These are phyloP conservation scores for Fundulus diaphanus DNA, from an alignment of 2,797 vertebrate species.

Conservation along the genomic window DNA sequence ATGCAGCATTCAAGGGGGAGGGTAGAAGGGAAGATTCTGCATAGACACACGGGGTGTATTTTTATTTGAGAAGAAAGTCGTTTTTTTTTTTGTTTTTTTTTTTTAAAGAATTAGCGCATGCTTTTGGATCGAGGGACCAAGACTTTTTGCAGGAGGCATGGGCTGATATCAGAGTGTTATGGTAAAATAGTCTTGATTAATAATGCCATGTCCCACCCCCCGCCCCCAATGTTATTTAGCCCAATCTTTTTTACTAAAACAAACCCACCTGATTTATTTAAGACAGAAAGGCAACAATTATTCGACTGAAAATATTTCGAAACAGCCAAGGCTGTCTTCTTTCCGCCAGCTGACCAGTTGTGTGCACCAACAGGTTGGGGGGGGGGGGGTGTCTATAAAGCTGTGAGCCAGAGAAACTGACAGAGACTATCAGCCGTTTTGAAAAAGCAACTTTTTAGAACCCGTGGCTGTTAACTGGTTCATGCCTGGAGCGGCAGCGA, in stretches of 20 bases:
- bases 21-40: slow-evolving; percentile 70
- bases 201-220: not conserved
- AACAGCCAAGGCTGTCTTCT: not conserved
- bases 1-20: slow-evolving; percentile 73
- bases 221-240: not conserved
- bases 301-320: not conserved
- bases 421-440: not conserved
- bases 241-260: not conserved
- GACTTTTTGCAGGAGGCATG: not conserved
- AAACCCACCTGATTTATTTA: not conserved
- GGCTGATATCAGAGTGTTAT: not conserved
- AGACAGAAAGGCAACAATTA: not conserved
- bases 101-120: not conserved
- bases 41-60: slow-evolving; percentile 58
- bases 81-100: not conserved
- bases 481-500: no score
- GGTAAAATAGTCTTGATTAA: not conserved
- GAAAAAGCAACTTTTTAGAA: not conserved
- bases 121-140: not conserved
- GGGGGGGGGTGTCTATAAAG: not conserved
- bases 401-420: not conserved
- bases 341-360: not conserved
- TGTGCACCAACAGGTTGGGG: not conserved
- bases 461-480: not conserved
- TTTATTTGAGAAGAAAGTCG: slow-evolving; percentile 38